Percentiles rank a stretch among this genome's conserved stretches.
These are phyloP conservation scores for Epiblema foenella DNA, from an alignment of 2,888 invertebrate genomes.

Conservation along the genomic window DNA sequence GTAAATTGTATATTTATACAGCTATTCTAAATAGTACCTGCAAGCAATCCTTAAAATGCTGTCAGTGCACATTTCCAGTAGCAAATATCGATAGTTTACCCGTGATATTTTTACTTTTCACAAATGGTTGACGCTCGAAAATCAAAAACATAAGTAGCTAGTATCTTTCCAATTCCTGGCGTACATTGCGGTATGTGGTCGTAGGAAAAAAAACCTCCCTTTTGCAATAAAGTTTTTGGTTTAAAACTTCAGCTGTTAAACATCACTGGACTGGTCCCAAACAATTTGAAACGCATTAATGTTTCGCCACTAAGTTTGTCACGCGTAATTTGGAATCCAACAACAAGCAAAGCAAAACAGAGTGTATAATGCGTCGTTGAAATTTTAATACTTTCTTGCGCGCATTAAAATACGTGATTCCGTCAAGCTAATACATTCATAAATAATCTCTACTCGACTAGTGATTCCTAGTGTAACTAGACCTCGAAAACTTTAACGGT, in stretches of 20 bases:
- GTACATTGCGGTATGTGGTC: no score
- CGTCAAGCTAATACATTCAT: constrained; percentile 3
- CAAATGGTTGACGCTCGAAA: no score
- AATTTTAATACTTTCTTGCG: constrained; percentile 37
- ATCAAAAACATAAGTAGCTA: no score
- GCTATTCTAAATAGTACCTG: no score
- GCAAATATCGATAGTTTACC: no score
- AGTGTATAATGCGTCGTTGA: constrained; percentile 32
- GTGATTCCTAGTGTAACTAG: background rate
- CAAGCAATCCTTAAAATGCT: no score
- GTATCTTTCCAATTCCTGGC: no score
- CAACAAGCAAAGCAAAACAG: background rate
- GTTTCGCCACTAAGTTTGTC: background rate
- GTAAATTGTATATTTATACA: no score
- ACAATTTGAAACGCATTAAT: background rate
- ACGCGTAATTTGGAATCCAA: background rate
- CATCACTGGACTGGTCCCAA: background rate
- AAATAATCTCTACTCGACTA: background rate
- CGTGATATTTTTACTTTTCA: no score
- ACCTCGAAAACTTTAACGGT: background rate
- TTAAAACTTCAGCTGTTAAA: background rate
- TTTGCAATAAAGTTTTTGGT: no score
- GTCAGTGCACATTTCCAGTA: no score
- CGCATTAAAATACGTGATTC: constrained; percentile 37
- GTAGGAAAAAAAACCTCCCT: no score